A percentile compares a stretch with the other conserved stretches of the same genome.
Conservation (phyloP, 35 echinoderm and acorn worm genomes). For the Ophiothrix spiculata region DNA sequence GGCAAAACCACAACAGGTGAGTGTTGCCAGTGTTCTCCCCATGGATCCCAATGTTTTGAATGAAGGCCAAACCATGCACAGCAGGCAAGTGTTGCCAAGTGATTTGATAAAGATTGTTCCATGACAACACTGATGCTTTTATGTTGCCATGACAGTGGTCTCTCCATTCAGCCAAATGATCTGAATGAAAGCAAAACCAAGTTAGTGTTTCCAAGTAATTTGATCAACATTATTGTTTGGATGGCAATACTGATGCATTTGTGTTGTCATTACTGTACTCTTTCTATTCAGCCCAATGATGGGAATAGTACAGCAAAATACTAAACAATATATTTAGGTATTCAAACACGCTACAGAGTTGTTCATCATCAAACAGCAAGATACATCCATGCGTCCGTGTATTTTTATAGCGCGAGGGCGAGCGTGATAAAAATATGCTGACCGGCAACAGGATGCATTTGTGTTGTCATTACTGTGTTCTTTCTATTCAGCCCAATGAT, state of each 20-base stretch:
- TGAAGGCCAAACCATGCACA: constrained; percentile 53
- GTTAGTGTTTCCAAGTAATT: no score
- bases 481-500: constrained; percentile 96
- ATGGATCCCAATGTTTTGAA: constrained; percentile 72
- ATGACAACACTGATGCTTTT: no score
- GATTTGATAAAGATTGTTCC: no score
- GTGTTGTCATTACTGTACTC: constrained; percentile 81
- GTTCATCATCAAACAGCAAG: no score
- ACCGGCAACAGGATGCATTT: constrained; percentile 71
- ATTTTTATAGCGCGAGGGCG: no score
- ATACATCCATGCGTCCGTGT: no score
- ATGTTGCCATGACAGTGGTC: constrained; percentile 87
- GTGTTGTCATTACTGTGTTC: constrained; percentile 87
- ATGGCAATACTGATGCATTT: no score
- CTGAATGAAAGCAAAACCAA: constrained; percentile 84
- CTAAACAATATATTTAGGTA: no score
- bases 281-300: constrained; percentile 93
- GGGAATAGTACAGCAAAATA: constrained; percentile 59
- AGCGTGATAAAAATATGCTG: no score
- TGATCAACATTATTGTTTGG: no score
- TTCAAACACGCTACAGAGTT: no score
- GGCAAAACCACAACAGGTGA: constrained; percentile 73
- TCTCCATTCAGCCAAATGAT: constrained; percentile 96
- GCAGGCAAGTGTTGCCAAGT: no score
- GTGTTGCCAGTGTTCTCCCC: neutral